These are phyloP conservation scores for Odontesthes bonariensis DNA, from an alignment of 2,113 vertebrate genomes.

Conservation along the genomic window DNA sequence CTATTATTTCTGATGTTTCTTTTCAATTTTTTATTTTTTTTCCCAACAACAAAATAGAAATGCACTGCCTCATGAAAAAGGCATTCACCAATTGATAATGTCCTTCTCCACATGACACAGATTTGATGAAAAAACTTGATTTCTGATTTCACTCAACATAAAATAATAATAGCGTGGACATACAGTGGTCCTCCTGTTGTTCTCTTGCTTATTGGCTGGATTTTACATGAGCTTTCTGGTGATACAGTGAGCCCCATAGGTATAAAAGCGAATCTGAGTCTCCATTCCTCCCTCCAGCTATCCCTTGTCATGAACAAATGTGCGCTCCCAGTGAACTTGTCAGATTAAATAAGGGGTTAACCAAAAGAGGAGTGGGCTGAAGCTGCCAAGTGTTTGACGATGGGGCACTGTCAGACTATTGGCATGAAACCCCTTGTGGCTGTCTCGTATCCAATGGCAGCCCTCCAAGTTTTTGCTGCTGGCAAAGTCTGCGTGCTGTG, in stretches of 20 bases:
- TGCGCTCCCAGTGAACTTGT: conserved; percentile 44
- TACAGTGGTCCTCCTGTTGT: neutral
- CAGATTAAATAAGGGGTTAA: conserved; percentile 64
- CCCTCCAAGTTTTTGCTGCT: conserved; percentile 41
- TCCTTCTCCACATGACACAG: no score
- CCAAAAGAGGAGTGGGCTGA: conserved; percentile 25
- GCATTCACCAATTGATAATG: neutral
- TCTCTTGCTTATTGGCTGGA: neutral
- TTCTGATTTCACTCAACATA: neutral
- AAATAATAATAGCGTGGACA: neutral
- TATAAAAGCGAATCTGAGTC: neutral
- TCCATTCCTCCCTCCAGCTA: neutral
- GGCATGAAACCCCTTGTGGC: conserved; percentile 52
- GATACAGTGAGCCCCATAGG: neutral
- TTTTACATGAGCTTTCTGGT: neutral
- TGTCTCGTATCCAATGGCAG: conserved; percentile 56
- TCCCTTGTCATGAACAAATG: conserved; percentile 43
- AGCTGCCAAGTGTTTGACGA: conserved; percentile 52
- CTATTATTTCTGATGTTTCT: neutral
- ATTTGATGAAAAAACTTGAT: no score
- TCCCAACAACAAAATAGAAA: neutral
- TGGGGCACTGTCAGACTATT: conserved; percentile 42
- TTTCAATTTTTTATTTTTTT: neutral
- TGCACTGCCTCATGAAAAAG: neutral
- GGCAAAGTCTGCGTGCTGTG: conserved; percentile 11